Evolutionary conservation across 2,888 invertebrate genomes (phyloP).

Genomic region (Cinara cedri): DNA sequence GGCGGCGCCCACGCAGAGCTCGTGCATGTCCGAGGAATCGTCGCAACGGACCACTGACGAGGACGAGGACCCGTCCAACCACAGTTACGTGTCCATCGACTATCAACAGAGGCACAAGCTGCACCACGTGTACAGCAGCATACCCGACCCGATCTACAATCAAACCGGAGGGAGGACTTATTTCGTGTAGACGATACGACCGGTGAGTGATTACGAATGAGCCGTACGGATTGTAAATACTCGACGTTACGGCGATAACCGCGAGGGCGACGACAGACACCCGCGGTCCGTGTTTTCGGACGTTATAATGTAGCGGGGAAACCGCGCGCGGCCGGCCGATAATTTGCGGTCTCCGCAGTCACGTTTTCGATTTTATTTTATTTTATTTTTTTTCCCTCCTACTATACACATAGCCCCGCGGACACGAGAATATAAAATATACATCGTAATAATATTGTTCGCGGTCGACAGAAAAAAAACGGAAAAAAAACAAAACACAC

Average conservation of each 20-base stretch:
- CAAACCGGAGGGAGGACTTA: conserved; percentile 60
- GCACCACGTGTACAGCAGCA: conserved; percentile 61
- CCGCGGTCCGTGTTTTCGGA: too few relatives aligned
- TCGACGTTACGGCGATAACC: neutral
- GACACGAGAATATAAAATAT: too few relatives aligned
- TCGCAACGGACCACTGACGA: conserved; percentile 67
- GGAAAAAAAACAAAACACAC: too few relatives aligned
- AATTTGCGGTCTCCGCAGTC: conserved; percentile 28
- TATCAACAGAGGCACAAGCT: conserved; percentile 60
- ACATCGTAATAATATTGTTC: too few relatives aligned
- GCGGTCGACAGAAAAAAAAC: neutral
- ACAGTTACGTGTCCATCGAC: conserved; percentile 74
- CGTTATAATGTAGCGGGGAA: too few relatives aligned
- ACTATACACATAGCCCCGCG: neutral
- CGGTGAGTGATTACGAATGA: conserved; percentile 23
- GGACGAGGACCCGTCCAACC: conserved; percentile 70
- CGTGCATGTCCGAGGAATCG: conserved; percentile 62
- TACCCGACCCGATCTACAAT: conserved; percentile 61
- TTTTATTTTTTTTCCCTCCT: neutral
- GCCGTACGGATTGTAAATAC: too few relatives aligned
- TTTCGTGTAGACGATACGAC: conserved; percentile 60
- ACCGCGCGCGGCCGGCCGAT: neutral
- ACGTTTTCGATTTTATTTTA: conserved; percentile 5
- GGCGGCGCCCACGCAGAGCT: conserved; percentile 60
- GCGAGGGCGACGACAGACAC: neutral